Base-by-base conservation (phyloP, 1,140 invertebrate genomes). In the Philopotamus ludificatus region DNA sequence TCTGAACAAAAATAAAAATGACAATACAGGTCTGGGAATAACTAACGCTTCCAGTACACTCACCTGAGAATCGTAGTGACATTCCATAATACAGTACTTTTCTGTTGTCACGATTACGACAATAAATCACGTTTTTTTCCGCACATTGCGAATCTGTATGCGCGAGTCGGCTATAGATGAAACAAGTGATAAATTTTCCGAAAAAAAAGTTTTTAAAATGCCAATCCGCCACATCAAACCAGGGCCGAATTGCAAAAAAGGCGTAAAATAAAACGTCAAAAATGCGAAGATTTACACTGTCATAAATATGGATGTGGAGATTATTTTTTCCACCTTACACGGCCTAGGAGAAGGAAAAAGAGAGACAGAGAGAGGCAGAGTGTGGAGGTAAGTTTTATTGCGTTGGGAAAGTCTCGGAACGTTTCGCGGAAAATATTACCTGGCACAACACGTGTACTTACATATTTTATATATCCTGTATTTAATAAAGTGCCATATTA, bases 281-380 rank as follows among this genome's bases (percentile, higher is more conserved):
- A n/a, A 15, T 15, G 39, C 10, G 10, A n/a, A 41, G 53, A 55
- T 42, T 57, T 57, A 57, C 23, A 39, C 54, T 41, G 42, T 57
- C 34, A 39, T 57, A 57, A 57, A 57, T 57, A 57, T 57, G 54
- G 42, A 57, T 21, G 39, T 42, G 54, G n/a, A n/a, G n/a, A n/a
- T n/a, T n/a, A 42, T 39, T 28, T n/a, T 57, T 39, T 12, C 54
- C 12, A n/a, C n/a, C n/a, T n/a, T n/a, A n/a, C n/a, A n/a, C n/a
- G n/a, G n/a, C n/a, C n/a, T n/a, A n/a, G n/a, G n/a, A n/a, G n/a
- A n/a, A n/a, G n/a, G n/a, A n/a, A n/a, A n/a, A n/a, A n/a, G n/a
- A n/a, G n/a, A n/a, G n/a, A n/a, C n/a, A n/a, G 28, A 15, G 16
- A 21, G 16, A 42, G n/a, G 15, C 54, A 41, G 9, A 10, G 50